phyloP scores from a whole-genome alignment of 92 coral and sea anemone species.

The Porites cylindrica region DNA sequence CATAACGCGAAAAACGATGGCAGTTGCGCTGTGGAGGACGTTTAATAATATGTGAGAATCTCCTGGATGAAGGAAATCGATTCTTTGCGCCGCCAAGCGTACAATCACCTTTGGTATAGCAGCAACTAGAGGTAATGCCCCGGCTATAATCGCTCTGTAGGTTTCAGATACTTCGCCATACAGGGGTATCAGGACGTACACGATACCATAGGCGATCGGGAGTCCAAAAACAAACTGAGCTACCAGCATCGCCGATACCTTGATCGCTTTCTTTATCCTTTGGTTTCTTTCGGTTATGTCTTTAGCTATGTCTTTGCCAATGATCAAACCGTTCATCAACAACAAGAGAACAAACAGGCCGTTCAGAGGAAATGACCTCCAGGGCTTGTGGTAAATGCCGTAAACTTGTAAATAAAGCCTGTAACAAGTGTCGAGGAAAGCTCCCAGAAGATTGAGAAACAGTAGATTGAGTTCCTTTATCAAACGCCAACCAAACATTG shows the following conservation, averaged over 20 bases:
- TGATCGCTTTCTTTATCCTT: conserved; percentile 2
- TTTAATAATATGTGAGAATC: conserved; percentile 46
- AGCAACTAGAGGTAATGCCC: conserved; percentile 36
- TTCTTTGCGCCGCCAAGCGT: conserved; percentile 62
- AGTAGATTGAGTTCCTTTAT: conserved; percentile 63
- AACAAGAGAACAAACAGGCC: conserved; percentile 46
- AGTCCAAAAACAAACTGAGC: conserved; percentile 55
- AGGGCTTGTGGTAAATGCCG: conserved; percentile 49
- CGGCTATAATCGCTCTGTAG: conserved; percentile 10
- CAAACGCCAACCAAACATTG: conserved; percentile 53
- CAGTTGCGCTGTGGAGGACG: conserved; percentile 39
- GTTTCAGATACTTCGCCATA: conserved; percentile 6
- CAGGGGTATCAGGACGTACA: conserved; percentile 2
- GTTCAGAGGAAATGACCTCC: conserved; percentile 59
- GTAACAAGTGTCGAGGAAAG: conserved; percentile 63
- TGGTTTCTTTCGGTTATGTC: neutral
- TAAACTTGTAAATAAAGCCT: conserved; percentile 55
- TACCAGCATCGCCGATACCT: conserved; percentile 38
- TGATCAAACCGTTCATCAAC: conserved; percentile 45
- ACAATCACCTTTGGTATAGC: conserved; percentile 57
- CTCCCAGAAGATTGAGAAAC: conserved; percentile 54
- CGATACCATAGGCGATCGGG: conserved; percentile 12
- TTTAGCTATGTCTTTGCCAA: conserved; percentile 37
- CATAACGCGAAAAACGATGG: conserved; percentile 68
- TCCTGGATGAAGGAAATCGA: conserved; percentile 63